Base-by-base conservation (phyloP, 2,797 vertebrate species). In the Triplophysa bombifrons region DNA sequence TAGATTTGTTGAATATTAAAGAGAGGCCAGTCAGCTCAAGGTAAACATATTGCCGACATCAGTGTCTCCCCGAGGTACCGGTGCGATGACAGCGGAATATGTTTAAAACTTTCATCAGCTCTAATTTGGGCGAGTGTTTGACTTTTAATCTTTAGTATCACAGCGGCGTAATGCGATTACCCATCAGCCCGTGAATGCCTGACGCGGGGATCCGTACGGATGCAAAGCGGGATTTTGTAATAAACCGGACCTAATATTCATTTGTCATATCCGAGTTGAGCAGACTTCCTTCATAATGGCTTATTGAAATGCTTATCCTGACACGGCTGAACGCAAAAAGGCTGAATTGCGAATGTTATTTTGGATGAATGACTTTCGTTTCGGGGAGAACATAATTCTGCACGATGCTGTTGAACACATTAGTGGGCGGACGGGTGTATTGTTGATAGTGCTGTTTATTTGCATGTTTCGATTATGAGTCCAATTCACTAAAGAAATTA, bases 1-100 rank as follows among this genome's bases (percentile, higher is more conserved):
- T 16, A 72, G 63, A 67, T 77, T 73, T 82, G 80, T 72, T 60
- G 80, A 72, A 82, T 82, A 82, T 78, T 73, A 82, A 72, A 82
- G 34, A 82, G 41, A 19, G 64, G 69, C 51, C 61, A 67, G 74
- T 67, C 70, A 67, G 74, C 69, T 66, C 69, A 78, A 77, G 71
- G 74, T 78, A 78, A 82, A 82, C 74, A 82, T 72, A 82, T 82
- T 76, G 74, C 69, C 66, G 22, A 68, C 55, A 82, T 76, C 69
- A 67, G 44, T 53, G 8, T 66, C 69, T 78, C 75, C 80, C 74
- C n/a, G 63, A 73, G 74, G 69, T 51, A 38, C 44, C 27, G 2
- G n/a, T 27, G 27, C 67, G 53, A 67, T 65, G 74, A 71, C 72
- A 81, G 56, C 56, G 25, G 12, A 76, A 44, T 76, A 46, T 69